A percentile compares a stretch with the other conserved stretches of the same genome.
Evolutionary conservation across 2,113 vertebrate genomes (phyloP).

Genomic region (Cavia aperea): DNA sequence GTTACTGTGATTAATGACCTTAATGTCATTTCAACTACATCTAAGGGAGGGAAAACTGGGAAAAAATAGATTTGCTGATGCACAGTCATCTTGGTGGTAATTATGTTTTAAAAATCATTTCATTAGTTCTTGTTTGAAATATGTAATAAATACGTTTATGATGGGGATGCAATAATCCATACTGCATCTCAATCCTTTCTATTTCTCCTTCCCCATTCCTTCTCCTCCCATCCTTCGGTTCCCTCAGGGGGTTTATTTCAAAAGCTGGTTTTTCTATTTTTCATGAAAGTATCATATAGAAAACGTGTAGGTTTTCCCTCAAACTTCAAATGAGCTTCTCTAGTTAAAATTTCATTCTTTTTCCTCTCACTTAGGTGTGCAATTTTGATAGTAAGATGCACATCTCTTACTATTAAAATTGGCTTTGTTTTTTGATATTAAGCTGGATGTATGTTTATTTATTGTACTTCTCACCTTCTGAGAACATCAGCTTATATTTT

Average conservation of each 20-base stretch:
- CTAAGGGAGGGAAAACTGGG: background rate
- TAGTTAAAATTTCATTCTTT: background rate
- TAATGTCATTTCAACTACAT: background rate
- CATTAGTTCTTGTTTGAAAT: background rate
- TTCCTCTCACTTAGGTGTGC: background rate
- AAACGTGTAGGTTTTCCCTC: background rate
- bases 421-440: background rate
- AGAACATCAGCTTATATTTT: background rate
- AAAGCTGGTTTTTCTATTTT: background rate
- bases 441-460: background rate
- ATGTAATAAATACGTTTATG: background rate
- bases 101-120: background rate
- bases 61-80: accelerated
- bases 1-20: background rate
- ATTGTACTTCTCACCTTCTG: background rate
- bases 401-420: background rate
- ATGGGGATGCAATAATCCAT: background rate
- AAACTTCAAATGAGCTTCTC: background rate
- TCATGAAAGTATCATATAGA: background rate
- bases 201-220: background rate
- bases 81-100: accelerated
- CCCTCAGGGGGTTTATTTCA: accelerated
- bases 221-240: background rate
- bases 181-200: background rate
- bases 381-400: background rate